Evolutionary conservation across 2,113 vertebrate genomes (phyloP), one percentile per base, ranked within the genome.

Genomic region (Rhinoderma darwinii): DNA sequence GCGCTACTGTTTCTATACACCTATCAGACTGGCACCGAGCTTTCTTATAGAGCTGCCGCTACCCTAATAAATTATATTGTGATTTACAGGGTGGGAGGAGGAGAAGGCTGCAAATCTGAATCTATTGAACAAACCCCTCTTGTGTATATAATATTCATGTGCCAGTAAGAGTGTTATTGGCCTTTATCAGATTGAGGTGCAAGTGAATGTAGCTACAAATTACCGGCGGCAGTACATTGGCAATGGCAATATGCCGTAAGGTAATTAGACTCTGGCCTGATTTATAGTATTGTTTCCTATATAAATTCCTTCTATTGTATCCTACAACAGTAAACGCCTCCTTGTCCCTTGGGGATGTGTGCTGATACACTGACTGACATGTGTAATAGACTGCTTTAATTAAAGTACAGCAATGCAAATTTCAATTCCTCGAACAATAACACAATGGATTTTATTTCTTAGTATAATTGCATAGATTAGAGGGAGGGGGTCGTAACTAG

Each of bases 301-400:
- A 87, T 87, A 82, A 87, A 82, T 87, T 82, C 51, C 73, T 82
- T 82, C 79, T 68, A 86, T 86, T 87, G 85, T 82, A 68, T 61
- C 43, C 35, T 74, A 61, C 84, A 66, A 82, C 51, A 61, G 85
- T 87, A 73, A 81, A 78, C 18, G 50, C 51, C 35, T 80, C 30
- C 39, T 37, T 0, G 18, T 82, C 85, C 85, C 85, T 74, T 25
- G 30, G 85, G 85, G 68, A 87, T 87, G 56, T 82, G 68, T 56
- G n/a, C 66, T 30, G 76, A 86, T 81, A 81, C 68, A 63, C 66
- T 82, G 85, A 87, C 35, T 87, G 85, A 87, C 85, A 82, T 82
- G 85, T 87, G 85, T 87, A 87, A 87, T 87, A 87, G 85, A 87
- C 85, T 87, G 51, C 78, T 87, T 87, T 87, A 81, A 87, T 87